These are phyloP conservation scores for Babyrousa celebensis DNA, from an alignment of 2,797 vertebrate genomes.

Conservation along the genomic window DNA sequence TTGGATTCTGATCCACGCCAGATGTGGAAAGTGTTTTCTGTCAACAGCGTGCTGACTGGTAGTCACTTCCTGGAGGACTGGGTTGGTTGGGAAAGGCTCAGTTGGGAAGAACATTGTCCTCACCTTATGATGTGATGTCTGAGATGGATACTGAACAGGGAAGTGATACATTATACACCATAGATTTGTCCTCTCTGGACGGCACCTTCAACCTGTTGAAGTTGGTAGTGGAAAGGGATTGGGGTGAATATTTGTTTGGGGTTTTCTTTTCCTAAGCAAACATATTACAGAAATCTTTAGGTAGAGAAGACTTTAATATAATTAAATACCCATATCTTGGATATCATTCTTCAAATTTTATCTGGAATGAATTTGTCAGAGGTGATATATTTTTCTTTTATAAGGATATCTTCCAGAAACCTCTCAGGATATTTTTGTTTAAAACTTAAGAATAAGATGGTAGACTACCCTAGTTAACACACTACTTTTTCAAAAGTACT, in stretches of 20 bases:
- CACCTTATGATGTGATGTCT: neutral
- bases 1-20: neutral
- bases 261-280: conserved; percentile 49
- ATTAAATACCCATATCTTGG: conserved; percentile 18
- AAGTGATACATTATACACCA: neutral
- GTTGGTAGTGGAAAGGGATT: neutral
- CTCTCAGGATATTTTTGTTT: conserved; percentile 65
- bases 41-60: neutral
- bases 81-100: neutral
- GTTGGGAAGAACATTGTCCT: neutral
- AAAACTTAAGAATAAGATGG: conserved; percentile 37
- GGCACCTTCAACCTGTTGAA: neutral
- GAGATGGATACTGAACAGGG: neutral
- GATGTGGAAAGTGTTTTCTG: neutral
- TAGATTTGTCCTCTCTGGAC: neutral
- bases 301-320: conserved; percentile 43
- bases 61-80: neutral
- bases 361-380: conserved; percentile 51
- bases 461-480: neutral
- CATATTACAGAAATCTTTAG: neutral
- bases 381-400: conserved; percentile 49
- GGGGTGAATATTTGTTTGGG: neutral
- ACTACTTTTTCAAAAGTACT: neutral
- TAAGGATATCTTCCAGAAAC: conserved; percentile 30
- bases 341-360: conserved; percentile 64